Evolutionary conservation across 2,797 vertebrate genomes (phyloP), one percentile per base, ranked within the genome.

Genomic region (Carapus acus): DNA sequence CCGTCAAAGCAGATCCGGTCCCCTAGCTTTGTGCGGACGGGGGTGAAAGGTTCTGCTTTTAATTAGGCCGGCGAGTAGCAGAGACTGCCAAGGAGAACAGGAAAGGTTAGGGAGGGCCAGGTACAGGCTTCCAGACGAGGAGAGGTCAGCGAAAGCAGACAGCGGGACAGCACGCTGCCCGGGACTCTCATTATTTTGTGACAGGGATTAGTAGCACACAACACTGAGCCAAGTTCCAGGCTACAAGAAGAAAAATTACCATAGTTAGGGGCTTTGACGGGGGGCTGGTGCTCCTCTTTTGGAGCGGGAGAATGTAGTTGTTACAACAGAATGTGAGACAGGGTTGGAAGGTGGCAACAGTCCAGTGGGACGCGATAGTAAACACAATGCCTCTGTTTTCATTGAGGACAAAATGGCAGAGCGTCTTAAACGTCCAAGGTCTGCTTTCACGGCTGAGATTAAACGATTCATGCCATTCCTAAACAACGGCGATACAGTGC

Each of bases 11-110:
- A 45, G 69, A 41, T 24, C 8, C 0, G 20, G 49, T 55, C 56
- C 40, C 40, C n/a, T 69, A 64, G 54, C 39, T 71, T 53, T 49
- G 52, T 46, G 18, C 9, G 40, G 71, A 39, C 44, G 42, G 38
- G 52, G 78, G 71, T 67, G 62, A 82, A 62, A 78, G 82, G 77
- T 75, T 62, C 79, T 76, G 74, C 41, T 78, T 79, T 83, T 85
- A 86, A 87, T 86, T 80, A 85, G 83, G 62, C 45, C 64, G 62
- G 73, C 61, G 15, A 44, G 75, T 54, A 44, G 53, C 49, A 76
- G 65, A 80, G 67, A 73, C 81, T 77, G 80, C 74, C 77, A 78
- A 69, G 73, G 62, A 77, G 76, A 77, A 54, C 34, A 70, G 75
- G 56, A 69, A 68, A 80, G 76, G 69, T 79, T 63, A 73, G 55